A percentile compares a stretch with the other conserved stretches of the same genome.
Evolutionary conservation across 1,140 invertebrate genomes (phyloP).

Genomic region (Himalopsyche phryganea): DNA sequence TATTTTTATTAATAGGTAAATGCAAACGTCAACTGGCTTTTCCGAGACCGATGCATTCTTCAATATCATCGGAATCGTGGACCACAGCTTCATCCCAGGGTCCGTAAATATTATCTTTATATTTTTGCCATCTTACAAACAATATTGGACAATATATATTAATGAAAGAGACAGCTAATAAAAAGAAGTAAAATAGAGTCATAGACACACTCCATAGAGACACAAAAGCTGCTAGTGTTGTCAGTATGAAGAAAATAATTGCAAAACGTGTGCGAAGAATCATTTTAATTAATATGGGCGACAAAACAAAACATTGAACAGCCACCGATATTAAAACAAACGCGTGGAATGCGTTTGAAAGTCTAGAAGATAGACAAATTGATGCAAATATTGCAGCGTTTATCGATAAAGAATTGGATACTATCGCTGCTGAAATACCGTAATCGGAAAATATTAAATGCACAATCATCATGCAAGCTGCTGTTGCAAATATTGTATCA

Average conservation of each 20-base stretch:
- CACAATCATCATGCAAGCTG: slow-evolving; percentile 79
- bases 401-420: slow-evolving; percentile 78
- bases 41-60: slow-evolving; percentile 36
- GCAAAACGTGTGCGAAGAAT: slow-evolving; percentile 46
- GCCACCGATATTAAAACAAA: slow-evolving; percentile 85
- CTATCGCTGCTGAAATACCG: slow-evolving; percentile 73
- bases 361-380: slow-evolving; percentile 88
- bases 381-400: slow-evolving; percentile 92
- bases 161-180: slow-evolving; percentile 61
- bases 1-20: too few species aligned
- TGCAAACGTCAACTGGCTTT: too few species aligned
- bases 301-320: slow-evolving; percentile 83
- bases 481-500: slow-evolving; percentile 92
- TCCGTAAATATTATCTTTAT: slow-evolving; percentile 92
- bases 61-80: slow-evolving; percentile 55
- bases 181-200: slow-evolving; percentile 59
- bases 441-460: slow-evolving; percentile 93
- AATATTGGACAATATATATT: slow-evolving; percentile 73
- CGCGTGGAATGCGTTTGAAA: slow-evolving; percentile 78
- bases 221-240: slow-evolving; percentile 49
- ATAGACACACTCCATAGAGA: slow-evolving; percentile 57
- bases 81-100: slow-evolving; percentile 92
- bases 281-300: slow-evolving; percentile 72
- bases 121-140: slow-evolving; percentile 76
- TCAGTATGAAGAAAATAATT: slow-evolving; percentile 36